Percentiles rank a stretch among this genome's conserved stretches.
Evolutionary conservation across 1,140 invertebrate species (phyloP).

Genomic region (Achatina immaculata): DNA sequence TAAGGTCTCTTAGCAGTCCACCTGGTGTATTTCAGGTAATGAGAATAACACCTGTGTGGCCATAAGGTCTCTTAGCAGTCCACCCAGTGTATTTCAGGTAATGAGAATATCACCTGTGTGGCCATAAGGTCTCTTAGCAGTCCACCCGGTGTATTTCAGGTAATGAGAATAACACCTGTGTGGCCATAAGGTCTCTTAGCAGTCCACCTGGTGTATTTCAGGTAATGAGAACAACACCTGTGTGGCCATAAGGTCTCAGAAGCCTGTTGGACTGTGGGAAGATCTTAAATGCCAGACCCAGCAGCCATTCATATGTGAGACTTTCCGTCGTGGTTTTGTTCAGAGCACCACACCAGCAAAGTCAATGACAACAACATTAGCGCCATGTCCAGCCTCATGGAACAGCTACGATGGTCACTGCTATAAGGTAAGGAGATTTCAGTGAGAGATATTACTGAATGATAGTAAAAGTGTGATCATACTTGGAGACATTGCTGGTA

Average conservation of each 20-base stretch:
- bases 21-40: too few relatives aligned
- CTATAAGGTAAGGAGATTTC: conserved; percentile 52
- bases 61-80: too few relatives aligned
- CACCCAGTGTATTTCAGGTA: conserved; percentile 47
- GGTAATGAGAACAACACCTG: conserved; percentile 54
- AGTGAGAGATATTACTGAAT: background rate
- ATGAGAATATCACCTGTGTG: conserved; percentile 53
- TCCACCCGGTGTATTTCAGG: too few relatives aligned
- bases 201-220: conserved; percentile 22
- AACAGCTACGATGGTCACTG: conserved; percentile 47
- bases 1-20: too few relatives aligned
- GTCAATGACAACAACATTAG: conserved; percentile 41
- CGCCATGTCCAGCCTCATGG: conserved; percentile 51
- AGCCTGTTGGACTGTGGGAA: conserved; percentile 56
- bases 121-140: conserved; percentile 53
- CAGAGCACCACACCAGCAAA: conserved; percentile 44
- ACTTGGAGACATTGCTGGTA: background rate
- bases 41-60: too few relatives aligned
- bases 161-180: conserved; percentile 52
- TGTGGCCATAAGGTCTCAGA: conserved; percentile 52
- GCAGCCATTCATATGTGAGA: conserved; percentile 56
- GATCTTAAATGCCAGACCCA: conserved; percentile 45
- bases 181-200: conserved; percentile 49
- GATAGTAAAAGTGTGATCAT: background rate
- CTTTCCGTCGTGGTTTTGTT: conserved; percentile 46